Conservation (phyloP, 1,140 invertebrate species). For the Pristionchus pacificus region DNA sequence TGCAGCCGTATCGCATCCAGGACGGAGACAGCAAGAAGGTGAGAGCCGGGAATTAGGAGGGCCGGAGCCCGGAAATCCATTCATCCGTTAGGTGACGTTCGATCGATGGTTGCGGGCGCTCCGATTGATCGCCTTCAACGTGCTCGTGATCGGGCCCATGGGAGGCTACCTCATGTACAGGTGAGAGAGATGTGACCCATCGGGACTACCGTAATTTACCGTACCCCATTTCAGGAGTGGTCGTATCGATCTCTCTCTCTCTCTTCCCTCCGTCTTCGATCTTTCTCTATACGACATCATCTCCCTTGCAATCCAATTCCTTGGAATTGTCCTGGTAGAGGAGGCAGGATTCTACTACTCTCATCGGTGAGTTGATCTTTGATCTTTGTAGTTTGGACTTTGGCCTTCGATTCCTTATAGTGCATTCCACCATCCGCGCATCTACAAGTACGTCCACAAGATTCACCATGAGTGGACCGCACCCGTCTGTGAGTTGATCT, state of each 20-base stretch:
- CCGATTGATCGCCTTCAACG: neutral
- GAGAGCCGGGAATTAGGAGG: neutral
- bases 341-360: conserved; percentile 82
- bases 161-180: neutral
- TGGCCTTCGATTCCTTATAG: neutral
- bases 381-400: neutral
- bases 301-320: conserved; percentile 73
- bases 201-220: neutral
- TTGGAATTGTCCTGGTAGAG: conserved; percentile 73
- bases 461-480: conserved; percentile 81
- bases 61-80: neutral
- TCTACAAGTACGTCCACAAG: conserved; percentile 81
- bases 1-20: neutral
- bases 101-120: neutral
- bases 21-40: neutral
- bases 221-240: neutral
- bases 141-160: neutral
- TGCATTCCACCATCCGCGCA: conserved; percentile 59
- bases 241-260: neutral
- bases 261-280: neutral
- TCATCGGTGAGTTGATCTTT: conserved; percentile 66
- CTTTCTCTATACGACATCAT: no score
- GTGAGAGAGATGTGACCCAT: neutral
- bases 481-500: conserved; percentile 66
- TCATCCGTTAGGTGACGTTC: neutral